Conservation (phyloP, 30 jellyfish, hydroid and myxozoan species). For the Catostylus mosaicus region DNA sequence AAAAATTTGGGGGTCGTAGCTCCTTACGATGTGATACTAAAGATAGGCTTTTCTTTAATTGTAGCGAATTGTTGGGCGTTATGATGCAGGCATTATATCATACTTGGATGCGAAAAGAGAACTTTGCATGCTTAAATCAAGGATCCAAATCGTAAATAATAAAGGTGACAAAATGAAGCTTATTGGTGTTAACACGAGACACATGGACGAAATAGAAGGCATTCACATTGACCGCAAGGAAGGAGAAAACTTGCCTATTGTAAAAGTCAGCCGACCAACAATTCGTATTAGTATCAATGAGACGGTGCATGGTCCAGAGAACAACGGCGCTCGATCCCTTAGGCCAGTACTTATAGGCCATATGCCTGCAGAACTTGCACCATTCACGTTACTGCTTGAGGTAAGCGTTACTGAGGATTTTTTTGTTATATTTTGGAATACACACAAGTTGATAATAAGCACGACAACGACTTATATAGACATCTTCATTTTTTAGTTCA, state of each 20-base stretch:
- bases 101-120: conserved; percentile 25
- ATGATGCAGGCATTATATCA: conserved; percentile 10
- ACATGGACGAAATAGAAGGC: conserved; percentile 11
- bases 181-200: neutral
- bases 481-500: too few species aligned
- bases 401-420: conserved; percentile 36
- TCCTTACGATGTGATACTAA: too few species aligned
- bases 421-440: too few species aligned
- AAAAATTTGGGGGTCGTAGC: too few species aligned
- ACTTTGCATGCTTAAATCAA: conserved; percentile 13
- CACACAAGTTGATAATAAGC: too few species aligned
- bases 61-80: conserved; percentile 42
- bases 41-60: neutral
- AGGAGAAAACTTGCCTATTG: neutral
- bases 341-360: conserved; percentile 45
- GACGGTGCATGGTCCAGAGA: conserved; percentile 45
- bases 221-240: neutral
- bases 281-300: conserved; percentile 11
- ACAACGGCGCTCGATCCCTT: conserved; percentile 42
- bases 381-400: conserved; percentile 49
- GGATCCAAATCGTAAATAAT: neutral
- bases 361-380: conserved; percentile 51
- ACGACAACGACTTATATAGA: too few species aligned
- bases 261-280: neutral
- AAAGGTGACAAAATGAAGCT: neutral